These are phyloP conservation scores for Saccopteryx bilineata DNA, from an alignment of 2,113 vertebrate genomes.

Conservation along the genomic window DNA sequence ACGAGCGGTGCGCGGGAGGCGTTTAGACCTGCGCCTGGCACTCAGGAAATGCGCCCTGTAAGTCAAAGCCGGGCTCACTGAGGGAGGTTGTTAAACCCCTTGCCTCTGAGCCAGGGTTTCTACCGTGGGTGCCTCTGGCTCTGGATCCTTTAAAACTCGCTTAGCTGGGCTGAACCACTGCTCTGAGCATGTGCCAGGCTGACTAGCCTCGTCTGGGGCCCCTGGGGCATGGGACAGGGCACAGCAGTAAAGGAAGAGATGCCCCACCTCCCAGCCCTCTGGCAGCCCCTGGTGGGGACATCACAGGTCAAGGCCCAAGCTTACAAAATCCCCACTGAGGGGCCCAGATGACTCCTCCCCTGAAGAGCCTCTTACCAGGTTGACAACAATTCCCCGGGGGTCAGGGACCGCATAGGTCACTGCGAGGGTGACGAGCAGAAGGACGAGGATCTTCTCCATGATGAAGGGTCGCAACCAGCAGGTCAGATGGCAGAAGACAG, in stretches of 20 bases:
- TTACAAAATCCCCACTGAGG: not conserved
- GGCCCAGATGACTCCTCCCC: not conserved
- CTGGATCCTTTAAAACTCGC: not conserved
- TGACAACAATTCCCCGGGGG: slow-evolving; percentile 78
- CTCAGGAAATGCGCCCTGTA: not conserved
- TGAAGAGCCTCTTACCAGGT: slow-evolving; percentile 84
- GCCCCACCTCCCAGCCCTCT: not conserved
- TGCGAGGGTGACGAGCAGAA: slow-evolving; percentile 68
- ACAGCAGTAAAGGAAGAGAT: not conserved
- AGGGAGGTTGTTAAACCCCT: not conserved
- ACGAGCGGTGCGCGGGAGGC: not conserved
- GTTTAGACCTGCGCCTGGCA: not conserved
- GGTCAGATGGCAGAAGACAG: slow-evolving; percentile 28
- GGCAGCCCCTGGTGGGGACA: not conserved
- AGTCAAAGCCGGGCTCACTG: not conserved
- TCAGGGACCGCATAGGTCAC: not conserved
- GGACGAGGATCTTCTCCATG: slow-evolving; percentile 79
- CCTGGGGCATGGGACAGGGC: fast-evolving
- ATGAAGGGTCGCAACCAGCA: not conserved
- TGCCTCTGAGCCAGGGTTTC: not conserved
- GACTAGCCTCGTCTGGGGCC: not conserved
- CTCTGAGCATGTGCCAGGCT: not conserved
- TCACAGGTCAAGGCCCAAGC: not conserved
- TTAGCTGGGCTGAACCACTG: not conserved
- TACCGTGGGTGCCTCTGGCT: fast-evolving